A percentile compares a stretch with the other conserved stretches of the same genome.
phyloP scores from a whole-genome alignment of 2,113 vertebrate genomes.

The Hoplias malabaricus region DNA sequence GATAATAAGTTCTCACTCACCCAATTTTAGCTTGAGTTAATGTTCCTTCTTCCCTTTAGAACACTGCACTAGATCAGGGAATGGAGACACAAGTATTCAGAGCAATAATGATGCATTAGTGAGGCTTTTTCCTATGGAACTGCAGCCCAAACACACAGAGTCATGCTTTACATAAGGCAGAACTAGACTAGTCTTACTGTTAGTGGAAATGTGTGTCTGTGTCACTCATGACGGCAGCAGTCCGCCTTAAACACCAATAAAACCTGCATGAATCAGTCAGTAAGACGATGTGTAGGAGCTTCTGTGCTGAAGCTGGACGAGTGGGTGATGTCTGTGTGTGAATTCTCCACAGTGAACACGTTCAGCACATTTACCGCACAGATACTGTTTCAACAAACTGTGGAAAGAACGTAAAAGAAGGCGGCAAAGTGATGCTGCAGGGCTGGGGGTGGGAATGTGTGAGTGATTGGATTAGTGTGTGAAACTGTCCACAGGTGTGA shows the following conservation, averaged over 20 bases:
- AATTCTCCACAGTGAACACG: too few species aligned
- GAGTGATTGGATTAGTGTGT: too few species aligned
- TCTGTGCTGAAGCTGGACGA: not conserved
- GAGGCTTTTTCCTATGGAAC: not conserved
- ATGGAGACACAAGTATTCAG: not conserved
- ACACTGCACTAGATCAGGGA: not conserved
- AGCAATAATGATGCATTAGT: too few species aligned
- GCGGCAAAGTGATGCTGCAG: too few species aligned
- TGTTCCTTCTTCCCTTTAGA: not conserved
- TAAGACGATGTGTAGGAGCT: not conserved
- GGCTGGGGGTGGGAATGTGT: slow-evolving; percentile 10
- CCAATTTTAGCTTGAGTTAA: slow-evolving; percentile 4
- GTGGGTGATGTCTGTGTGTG: not conserved
- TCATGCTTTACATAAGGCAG: not conserved
- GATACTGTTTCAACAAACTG: too few species aligned
- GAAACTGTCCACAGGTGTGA: too few species aligned
- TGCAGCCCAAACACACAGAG: not conserved
- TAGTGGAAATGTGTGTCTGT: not conserved
- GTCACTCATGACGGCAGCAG: not conserved
- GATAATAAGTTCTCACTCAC: slow-evolving; percentile 14
- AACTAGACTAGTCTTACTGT: not conserved
- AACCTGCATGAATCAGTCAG: slow-evolving; percentile 1
- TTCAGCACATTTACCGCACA: too few species aligned
- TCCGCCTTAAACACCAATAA: not conserved
- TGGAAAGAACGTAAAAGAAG: too few species aligned